These are phyloP conservation scores for Cydia fagiglandana DNA, from an alignment of 1,140 invertebrate species.

Conservation along the genomic window DNA sequence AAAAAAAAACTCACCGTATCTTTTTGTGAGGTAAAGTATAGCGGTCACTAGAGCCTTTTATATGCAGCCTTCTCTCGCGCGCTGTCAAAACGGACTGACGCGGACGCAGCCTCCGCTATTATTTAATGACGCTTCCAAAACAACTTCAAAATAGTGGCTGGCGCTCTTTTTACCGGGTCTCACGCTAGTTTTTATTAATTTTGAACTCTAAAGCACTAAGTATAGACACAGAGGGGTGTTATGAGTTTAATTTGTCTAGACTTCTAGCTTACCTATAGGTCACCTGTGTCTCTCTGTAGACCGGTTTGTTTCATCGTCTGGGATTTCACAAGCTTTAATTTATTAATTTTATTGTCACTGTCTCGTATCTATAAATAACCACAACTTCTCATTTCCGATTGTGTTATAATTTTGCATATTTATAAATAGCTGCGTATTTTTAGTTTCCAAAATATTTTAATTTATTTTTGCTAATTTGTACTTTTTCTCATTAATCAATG, in stretches of 20 bases:
- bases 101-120: background rate
- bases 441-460: too few species aligned
- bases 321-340: too few species aligned
- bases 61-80: slow-evolving; percentile 18
- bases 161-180: too few species aligned
- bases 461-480: too few species aligned
- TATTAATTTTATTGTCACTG: too few species aligned
- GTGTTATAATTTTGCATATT: too few species aligned
- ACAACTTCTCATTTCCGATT: too few species aligned
- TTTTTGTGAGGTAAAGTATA: background rate
- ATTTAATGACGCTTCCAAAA: slow-evolving; percentile 26
- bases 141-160: background rate
- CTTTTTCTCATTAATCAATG: too few species aligned
- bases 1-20: slow-evolving; percentile 18
- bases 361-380: too few species aligned
- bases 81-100: slow-evolving; percentile 17
- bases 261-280: background rate
- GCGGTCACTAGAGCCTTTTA: background rate
- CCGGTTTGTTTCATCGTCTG: background rate
- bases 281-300: background rate
- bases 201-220: background rate
- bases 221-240: too few species aligned
- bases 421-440: too few species aligned
- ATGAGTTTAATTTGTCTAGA: background rate
- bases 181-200: background rate